A percentile compares a stretch with the other conserved stretches of the same genome.
phyloP scores from a whole-genome alignment of 2,888 invertebrate genomes.

The Laothoe populi region DNA sequence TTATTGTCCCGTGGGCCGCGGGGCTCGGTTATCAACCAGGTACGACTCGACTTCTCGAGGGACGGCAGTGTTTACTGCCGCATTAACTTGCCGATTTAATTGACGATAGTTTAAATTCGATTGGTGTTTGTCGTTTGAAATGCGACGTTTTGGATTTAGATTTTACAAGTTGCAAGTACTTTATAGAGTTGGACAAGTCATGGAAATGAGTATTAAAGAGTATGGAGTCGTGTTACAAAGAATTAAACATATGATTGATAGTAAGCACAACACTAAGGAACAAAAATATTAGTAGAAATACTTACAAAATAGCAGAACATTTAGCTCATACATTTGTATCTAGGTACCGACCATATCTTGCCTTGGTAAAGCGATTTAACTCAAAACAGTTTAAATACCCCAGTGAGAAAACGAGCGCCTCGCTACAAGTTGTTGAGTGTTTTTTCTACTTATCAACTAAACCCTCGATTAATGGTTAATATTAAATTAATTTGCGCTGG shows the following conservation, averaged over 20 bases:
- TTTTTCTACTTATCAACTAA: background rate
- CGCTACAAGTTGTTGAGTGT: constrained; percentile 5
- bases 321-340: too few species aligned
- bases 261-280: too few species aligned
- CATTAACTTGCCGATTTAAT: constrained; percentile 49
- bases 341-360: too few species aligned
- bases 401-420: background rate
- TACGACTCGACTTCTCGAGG: constrained; percentile 44
- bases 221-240: too few species aligned
- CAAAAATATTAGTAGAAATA: too few species aligned
- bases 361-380: too few species aligned
- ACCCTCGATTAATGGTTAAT: constrained; percentile 11
- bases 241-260: too few species aligned
- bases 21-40: constrained; percentile 56
- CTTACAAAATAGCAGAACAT: too few species aligned
- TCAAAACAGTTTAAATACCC: too few species aligned
- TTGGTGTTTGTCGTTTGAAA: constrained; percentile 5
- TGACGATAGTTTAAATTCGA: constrained; percentile 32
- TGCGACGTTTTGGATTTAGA: background rate
- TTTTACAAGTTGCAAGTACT: background rate
- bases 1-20: constrained; percentile 49
- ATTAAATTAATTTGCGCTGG: constrained; percentile 12
- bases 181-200: too few species aligned
- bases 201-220: background rate
- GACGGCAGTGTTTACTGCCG: constrained; percentile 50